Evolutionary conservation across 2,113 vertebrate genomes (phyloP), one percentile per base, ranked within the genome.

Genomic region (Corvus moneduloides): DNA sequence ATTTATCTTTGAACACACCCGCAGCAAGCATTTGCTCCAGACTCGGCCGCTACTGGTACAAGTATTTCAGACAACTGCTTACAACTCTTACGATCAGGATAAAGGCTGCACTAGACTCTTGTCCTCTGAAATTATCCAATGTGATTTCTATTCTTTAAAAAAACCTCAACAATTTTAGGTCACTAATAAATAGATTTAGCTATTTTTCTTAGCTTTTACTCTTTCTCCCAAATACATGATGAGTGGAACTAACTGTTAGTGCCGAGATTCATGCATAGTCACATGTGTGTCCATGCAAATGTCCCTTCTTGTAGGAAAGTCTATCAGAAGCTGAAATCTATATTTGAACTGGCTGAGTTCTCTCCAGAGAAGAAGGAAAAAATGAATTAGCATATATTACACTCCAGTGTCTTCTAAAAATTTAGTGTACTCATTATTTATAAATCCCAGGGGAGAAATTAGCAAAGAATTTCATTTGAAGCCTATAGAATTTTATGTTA

Each of bases 401-500:
- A 64, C n/a, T 64, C 69, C 54, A 78, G 87, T 64, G 24, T 72
- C 76, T 74, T 71, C 61, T 43, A 67, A 90, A 86, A 92, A 43
- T 48, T 67, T 84, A 89, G 16, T 37, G n/a, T 68, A 56, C 12
- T 28, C 17, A 46, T 78, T 61, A 71, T 43, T 93, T 92, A 91
- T 81, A 86, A 86, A 63, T 68, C 64, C 52, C 56, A 44, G 26
- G 55, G 54, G 62, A 80, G 32, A 90, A 91, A 73, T 90, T 75
- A 94, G 41, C 46, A 16, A 85, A 87, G 54, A 90, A 62, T 73
- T 85, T 61, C 24, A 12, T 88, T 46, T 88, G 58, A 94, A 94
- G 28, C n/a, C 43, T 80, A 32, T 69, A 71, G 88, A 90, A 76
- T 87, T 93, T 78, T 67, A 90, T 63, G 43, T 83, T 83, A 79